Evolutionary conservation across 1,140 invertebrate genomes (phyloP).

Genomic region (Tetranychus urticae): DNA sequence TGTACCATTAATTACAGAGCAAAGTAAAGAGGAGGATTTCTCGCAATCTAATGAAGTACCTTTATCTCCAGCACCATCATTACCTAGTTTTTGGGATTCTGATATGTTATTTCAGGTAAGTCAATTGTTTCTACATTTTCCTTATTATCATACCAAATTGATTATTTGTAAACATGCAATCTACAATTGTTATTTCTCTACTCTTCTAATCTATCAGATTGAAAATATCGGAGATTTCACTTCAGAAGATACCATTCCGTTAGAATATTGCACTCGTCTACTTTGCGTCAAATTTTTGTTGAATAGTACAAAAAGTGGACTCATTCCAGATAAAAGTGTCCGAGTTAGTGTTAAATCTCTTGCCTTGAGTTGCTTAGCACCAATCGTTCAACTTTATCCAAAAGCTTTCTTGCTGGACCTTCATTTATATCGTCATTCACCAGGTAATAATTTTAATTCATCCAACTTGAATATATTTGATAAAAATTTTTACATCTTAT

Average conservation of each 20-base stretch:
- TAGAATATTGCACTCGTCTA: constrained; percentile 47
- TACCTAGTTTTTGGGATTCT: neutral
- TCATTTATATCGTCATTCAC: neutral
- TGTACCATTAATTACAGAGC: neutral
- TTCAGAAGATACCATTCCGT: constrained; percentile 33
- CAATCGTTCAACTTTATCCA: constrained; percentile 40
- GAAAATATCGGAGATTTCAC: constrained; percentile 33
- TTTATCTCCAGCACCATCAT: neutral
- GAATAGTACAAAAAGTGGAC: constrained; percentile 28
- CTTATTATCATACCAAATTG: too few relatives aligned
- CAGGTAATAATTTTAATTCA: neutral
- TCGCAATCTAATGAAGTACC: neutral
- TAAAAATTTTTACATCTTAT: neutral
- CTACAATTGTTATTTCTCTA: neutral
- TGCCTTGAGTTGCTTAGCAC: constrained; percentile 43
- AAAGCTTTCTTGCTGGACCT: constrained; percentile 36
- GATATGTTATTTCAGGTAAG: neutral
- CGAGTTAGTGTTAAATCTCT: constrained; percentile 61
- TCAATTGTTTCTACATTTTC: neutral
- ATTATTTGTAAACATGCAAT: neutral
- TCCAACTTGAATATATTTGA: too few relatives aligned
- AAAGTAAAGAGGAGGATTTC: neutral
- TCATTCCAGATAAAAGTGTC: constrained; percentile 38
- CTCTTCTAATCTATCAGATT: neutral
- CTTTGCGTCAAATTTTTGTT: constrained; percentile 49